Percentiles rank a stretch among this genome's conserved stretches.
Evolutionary conservation across 2,797 vertebrate genomes (phyloP).

Genomic region (Oryzias dopingdopingensis): DNA sequence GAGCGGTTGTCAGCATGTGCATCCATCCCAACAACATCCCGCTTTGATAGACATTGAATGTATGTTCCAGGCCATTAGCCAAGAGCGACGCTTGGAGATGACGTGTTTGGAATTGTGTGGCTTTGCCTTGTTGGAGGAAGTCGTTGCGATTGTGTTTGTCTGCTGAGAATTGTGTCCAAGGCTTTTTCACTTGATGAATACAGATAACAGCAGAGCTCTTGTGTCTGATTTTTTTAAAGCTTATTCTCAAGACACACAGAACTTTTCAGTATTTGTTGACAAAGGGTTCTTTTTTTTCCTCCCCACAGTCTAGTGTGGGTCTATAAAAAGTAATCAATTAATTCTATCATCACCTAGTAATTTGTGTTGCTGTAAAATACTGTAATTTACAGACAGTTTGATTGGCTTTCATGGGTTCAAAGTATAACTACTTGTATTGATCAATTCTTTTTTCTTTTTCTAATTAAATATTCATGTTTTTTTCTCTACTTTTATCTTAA

Average conservation of each 20-base stretch:
- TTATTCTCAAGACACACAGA: slow-evolving; percentile 9
- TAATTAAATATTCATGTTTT: no score
- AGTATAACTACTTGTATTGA: no score
- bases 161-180: slow-evolving; percentile 16
- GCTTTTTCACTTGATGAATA: slow-evolving; percentile 32
- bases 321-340: no score
- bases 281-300: background rate
- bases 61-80: slow-evolving; percentile 64
- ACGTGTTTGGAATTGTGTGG: slow-evolving; percentile 24
- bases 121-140: slow-evolving; percentile 23
- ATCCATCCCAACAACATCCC: slow-evolving; percentile 56
- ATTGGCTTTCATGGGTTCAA: no score
- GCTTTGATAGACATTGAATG: slow-evolving; percentile 64
- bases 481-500: no score
- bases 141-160: slow-evolving; percentile 37
- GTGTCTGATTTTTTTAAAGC: background rate
- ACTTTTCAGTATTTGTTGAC: background rate
- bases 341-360: no score
- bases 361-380: no score
- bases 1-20: slow-evolving; percentile 54
- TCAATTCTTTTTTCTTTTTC: no score
- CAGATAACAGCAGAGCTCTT: slow-evolving; percentile 27
- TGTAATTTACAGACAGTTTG: no score
- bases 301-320: no score
- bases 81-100: slow-evolving; percentile 47